phyloP scores from a whole-genome alignment of 2,113 vertebrate species.

The Cygnus buccinator region DNA sequence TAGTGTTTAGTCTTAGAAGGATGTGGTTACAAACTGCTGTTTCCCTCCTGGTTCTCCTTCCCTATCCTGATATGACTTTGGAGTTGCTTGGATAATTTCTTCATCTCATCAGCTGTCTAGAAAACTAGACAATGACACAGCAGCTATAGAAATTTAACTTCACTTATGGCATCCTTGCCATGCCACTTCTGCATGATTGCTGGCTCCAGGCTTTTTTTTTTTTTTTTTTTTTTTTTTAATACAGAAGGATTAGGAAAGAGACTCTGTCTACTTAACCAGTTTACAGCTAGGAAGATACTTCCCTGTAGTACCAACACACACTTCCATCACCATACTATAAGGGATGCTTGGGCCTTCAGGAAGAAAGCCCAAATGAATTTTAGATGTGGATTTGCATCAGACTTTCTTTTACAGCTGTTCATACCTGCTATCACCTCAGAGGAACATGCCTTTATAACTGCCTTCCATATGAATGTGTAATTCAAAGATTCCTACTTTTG shows the following conservation, averaged over 20 bases:
- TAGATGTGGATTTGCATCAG: background rate
- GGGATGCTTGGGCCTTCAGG: background rate
- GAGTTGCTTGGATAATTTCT: background rate
- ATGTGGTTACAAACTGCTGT: background rate
- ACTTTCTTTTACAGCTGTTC: background rate
- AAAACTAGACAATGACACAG: background rate
- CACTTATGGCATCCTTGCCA: background rate
- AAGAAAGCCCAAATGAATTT: background rate
- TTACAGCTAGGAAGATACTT: background rate
- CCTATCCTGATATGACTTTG: background rate
- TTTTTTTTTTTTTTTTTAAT: background rate
- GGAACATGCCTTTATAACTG: background rate
- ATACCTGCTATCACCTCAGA: background rate
- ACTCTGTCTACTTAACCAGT: too few species aligned
- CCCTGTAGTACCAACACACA: fast-evolving
- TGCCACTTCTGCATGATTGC: background rate
- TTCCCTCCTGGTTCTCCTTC: background rate
- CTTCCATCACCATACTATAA: background rate
- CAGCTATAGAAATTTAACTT: background rate
- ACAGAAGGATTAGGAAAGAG: background rate
- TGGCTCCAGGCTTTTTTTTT: background rate
- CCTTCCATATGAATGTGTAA: background rate
- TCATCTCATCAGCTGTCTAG: background rate
- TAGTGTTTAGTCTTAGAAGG: background rate
- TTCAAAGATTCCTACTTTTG: background rate